Base-by-base conservation (phyloP, 2,797 vertebrate species). In the Anolis apletophallus region DNA sequence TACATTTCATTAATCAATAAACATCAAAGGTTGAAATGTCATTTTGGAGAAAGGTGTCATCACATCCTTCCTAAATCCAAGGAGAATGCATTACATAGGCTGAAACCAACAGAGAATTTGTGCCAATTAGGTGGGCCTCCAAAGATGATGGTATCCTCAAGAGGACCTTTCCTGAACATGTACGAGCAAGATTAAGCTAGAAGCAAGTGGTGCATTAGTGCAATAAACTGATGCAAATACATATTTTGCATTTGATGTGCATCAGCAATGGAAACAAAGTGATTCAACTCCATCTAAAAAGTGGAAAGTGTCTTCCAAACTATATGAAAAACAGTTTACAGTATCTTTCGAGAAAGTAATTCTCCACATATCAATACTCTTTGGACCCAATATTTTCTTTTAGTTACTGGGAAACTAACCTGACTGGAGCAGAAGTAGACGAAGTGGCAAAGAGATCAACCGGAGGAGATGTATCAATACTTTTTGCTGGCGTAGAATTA, bases 401-500 rank as follows among this genome's bases (percentile, higher is more conserved):
- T 40, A 64, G n/a, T 34, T 54, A 55, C n/a, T 72, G 32, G 13
- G 21, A 36, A 85, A 93, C 97, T 94, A 93, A 97, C 98, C 97
- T 94, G 96, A 97, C 92, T 87, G 96, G 96, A 73, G 94, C 97
- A 57, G 97, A 94, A 64, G 96, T 84, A 78, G 96, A 95, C 46
- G 98, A 89, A 19, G 96, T 96, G 87, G 97, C 96, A 32, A 97
- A 96, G 17, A 97, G 95, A 88, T 97, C 98, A 85, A 97, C 91
- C 0, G 97, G 96, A 46, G 97, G 95, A 85, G 97, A 97, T 2
- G 97, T 97, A 81, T 98, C 98, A 82, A 97, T 97, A 89, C 97
- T 97, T 97, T 98, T 99, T 90, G 98, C 98, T 84, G 99, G 99
- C 94, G 98, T 99, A 78, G 98, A 98, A 87, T 96, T 97, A 32